Conservation (phyloP, 2,797 vertebrate species). For the Falco columbarius region DNA sequence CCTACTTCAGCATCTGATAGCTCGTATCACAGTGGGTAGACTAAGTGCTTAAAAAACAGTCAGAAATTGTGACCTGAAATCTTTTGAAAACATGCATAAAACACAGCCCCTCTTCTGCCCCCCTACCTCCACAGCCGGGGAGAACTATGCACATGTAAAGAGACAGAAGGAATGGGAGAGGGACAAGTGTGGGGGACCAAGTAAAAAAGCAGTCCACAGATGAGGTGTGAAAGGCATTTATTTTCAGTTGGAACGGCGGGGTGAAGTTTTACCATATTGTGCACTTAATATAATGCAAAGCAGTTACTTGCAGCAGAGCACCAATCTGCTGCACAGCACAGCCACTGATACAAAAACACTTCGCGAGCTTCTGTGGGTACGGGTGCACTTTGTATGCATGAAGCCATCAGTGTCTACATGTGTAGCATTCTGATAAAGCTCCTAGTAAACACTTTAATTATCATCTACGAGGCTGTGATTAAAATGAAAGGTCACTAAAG, state of each 20-base stretch:
- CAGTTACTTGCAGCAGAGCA: background rate
- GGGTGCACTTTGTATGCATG: background rate
- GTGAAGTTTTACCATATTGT: background rate
- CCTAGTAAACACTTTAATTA: background rate
- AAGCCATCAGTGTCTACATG: background rate
- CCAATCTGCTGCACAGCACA: background rate
- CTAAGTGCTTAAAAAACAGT: background rate
- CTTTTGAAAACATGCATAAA: background rate
- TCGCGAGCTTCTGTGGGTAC: background rate
- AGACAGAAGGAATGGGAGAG: background rate
- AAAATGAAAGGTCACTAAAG: background rate
- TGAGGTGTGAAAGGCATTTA: background rate
- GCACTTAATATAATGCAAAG: constrained; percentile 13
- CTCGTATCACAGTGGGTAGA: background rate
- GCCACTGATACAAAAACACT: background rate
- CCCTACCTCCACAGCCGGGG: background rate
- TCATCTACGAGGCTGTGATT: background rate
- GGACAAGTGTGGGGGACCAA: background rate
- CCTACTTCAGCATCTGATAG: background rate
- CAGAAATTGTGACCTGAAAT: background rate
- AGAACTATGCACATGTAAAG: background rate
- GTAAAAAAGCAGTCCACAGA: background rate
- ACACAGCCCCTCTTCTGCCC: background rate
- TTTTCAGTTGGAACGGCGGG: background rate
- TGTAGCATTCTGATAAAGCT: background rate